Percentiles rank a stretch among this genome's conserved stretches.
These are phyloP conservation scores for Macrophya alboannulata DNA, from an alignment of 2,888 invertebrate genomes.

Conservation along the genomic window DNA sequence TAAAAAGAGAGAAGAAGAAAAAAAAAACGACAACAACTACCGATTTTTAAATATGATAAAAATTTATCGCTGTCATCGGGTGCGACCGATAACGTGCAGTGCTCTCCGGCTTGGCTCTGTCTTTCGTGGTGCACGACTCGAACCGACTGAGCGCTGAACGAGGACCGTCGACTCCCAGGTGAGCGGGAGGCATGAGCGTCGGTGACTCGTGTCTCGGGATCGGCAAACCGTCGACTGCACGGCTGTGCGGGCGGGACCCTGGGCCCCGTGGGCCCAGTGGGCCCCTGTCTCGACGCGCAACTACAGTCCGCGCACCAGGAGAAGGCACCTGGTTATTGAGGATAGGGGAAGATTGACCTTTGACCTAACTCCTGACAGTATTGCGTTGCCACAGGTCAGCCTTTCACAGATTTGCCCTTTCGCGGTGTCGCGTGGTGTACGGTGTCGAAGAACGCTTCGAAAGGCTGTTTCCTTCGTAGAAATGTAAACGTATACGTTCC, in stretches of 20 bases:
- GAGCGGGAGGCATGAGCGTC: conserved; percentile 70
- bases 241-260: conserved; percentile 63
- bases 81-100: conserved; percentile 58
- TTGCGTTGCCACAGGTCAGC: conserved; percentile 23
- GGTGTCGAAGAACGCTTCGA: background rate
- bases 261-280: conserved; percentile 49
- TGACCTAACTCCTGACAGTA: background rate
- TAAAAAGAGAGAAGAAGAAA: too few species aligned
- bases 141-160: conserved; percentile 68
- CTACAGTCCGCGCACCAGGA: conserved; percentile 54
- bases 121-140: conserved; percentile 74
- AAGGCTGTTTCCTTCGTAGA: background rate
- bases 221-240: conserved; percentile 67
- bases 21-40: background rate
- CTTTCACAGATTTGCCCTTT: conserved; percentile 40
- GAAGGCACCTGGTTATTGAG: conserved; percentile 43
- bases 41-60: conserved; percentile 18
- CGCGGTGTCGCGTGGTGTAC: background rate
- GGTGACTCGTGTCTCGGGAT: conserved; percentile 76
- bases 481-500: background rate
- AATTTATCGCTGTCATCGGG: conserved; percentile 48
- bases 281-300: conserved; percentile 53
- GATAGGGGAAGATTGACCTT: conserved; percentile 25
- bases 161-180: conserved; percentile 68
- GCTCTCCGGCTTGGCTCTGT: conserved; percentile 68